Percentiles rank a stretch among this genome's conserved stretches.
Conservation (phyloP, 2,113 vertebrate genomes). For the Nannospalax galili region DNA sequence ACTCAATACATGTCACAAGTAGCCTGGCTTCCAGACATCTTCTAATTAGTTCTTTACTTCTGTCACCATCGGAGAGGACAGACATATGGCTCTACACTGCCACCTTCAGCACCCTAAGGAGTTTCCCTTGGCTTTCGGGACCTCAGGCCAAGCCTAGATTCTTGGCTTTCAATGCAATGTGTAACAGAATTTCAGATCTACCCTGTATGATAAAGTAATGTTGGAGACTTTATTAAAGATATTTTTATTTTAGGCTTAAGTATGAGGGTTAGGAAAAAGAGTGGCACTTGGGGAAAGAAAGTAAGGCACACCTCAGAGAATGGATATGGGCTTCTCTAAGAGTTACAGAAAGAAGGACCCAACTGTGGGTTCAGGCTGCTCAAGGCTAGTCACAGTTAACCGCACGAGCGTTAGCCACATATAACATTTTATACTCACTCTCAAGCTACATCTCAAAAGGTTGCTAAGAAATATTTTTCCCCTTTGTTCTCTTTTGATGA, state of each 20-base stretch:
- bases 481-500: neutral
- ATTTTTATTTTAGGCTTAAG: neutral
- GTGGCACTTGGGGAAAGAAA: neutral
- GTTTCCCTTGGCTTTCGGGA: neutral
- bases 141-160: neutral
- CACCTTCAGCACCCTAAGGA: neutral
- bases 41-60: neutral
- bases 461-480: neutral
- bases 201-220: neutral
- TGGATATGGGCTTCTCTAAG: neutral
- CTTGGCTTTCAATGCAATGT: neutral
- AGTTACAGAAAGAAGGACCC: neutral
- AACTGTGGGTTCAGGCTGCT: neutral
- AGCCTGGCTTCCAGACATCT: neutral
- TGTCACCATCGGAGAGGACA: neutral
- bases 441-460: neutral
- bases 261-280: neutral
- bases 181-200: neutral
- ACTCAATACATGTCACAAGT: neutral
- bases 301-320: neutral
- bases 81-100: neutral
- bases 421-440: neutral
- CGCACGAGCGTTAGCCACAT: neutral
- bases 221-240: neutral
- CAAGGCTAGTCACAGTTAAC: no score